Conservation (phyloP, 2,113 vertebrate species). For the Aldabrachelys gigantea region DNA sequence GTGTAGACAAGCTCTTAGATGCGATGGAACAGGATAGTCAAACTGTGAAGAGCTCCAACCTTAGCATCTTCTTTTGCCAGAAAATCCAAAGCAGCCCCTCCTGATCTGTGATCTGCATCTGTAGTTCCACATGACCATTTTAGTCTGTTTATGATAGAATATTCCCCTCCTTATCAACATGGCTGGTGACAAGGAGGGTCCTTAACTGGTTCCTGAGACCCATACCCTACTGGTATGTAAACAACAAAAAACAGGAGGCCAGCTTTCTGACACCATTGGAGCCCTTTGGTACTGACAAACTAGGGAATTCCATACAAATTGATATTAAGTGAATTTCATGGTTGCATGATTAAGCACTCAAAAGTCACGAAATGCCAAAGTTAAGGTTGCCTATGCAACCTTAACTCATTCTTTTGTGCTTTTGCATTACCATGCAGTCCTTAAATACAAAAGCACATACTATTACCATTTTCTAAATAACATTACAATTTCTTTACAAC, state of each 20-base stretch:
- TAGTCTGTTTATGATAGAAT: not conserved
- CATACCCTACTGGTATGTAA: not conserved
- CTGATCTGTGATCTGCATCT: not conserved
- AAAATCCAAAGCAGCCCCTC: not conserved
- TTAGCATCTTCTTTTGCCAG: not conserved
- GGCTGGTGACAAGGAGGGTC: not conserved
- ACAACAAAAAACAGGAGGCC: not conserved
- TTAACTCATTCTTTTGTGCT: not conserved
- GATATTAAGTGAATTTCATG: not conserved
- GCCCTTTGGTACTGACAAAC: not conserved
- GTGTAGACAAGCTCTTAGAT: not conserved
- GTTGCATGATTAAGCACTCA: not conserved
- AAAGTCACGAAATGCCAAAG: not conserved
- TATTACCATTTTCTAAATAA: not conserved
- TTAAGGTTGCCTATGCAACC: not conserved
- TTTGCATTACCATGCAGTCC: not conserved
- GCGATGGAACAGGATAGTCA: not conserved
- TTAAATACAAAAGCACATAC: not conserved
- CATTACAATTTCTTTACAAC: accelerated
- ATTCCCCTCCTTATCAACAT: not conserved
- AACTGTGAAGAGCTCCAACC: not conserved
- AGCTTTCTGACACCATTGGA: not conserved
- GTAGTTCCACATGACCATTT: not conserved
- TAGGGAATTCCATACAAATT: not conserved
- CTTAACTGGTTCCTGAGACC: not conserved